Base-by-base conservation (phyloP, 2,888 invertebrate genomes). In the Torymus aiolomorphi region DNA sequence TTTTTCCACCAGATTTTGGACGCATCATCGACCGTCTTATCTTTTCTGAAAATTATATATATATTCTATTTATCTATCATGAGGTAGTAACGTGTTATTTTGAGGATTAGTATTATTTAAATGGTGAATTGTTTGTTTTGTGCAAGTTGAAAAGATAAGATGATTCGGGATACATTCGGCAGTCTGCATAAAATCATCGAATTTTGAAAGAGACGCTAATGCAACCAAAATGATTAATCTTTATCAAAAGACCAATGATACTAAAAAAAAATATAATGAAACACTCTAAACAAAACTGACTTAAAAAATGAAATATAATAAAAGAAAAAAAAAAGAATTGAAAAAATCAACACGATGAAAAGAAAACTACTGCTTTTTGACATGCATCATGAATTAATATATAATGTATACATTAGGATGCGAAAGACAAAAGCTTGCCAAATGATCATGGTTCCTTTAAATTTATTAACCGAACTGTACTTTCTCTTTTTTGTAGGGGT, bases 401-500 rank as follows among this genome's bases (percentile, higher is more conserved):
- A 42, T 42, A 42, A 42, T 42, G 42, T 42, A 42, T 13, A 67
- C 16, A n/a, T 54, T 69, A 76, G 59, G 56, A 62, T 76, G 71
- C 65, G 56, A 78, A 61, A 61, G 66, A 80, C 69, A 80, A 52
- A 42, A 77, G 80, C 77, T 80, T 80, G 77, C 69, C 70, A 20
- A 69, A 59, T 66, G 18, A 66, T 69, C 5, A 65, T 73, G 56
- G 13, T 66, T 75, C 76, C 74, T 71, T 42, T 65, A 71, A 85
- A 52, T 82, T 83, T 88, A 89, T 89, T 89, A 89, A 89, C 88
- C 84, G 85, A 86, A 83, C 84, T 89, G 84, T 89, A 85, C 88
- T 89, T 90, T 90, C 87, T 89, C 86, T 87, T 87, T 42, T 42
- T 90, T 90, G 88, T 90, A 90, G 90, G 90, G 90, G 90, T 90